Evolutionary conservation across 2,888 invertebrate genomes (phyloP), one percentile per base, ranked within the genome.

Genomic region (Parelbella ahira): DNA sequence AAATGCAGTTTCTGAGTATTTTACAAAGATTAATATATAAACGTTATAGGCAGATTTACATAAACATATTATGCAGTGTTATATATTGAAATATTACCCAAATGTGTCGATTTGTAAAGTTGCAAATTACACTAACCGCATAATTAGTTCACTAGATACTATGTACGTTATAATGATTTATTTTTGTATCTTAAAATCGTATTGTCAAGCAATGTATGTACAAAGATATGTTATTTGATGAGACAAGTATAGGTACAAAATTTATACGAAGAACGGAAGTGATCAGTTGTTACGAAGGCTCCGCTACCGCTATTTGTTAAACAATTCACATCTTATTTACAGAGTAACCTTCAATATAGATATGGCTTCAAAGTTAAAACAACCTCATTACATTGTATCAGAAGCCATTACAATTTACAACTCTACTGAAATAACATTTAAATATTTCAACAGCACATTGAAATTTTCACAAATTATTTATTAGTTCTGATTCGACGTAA

Each of bases 121-220:
- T 44, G 47, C 37, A 45, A 41, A 21, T 33, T 27, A 27, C 44
- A 36, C 46, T 53, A 49, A 51, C 41, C 47, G 43, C 42, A 32
- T 25, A 20, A 30, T 25, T 21, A 27, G 12, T 30, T 19, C 18
- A 30, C 29, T 37, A 25, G 30, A n/a, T n/a, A n/a, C n/a, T n/a
- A n/a, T 10, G 37, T 52, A 54, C 50, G 55, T 59, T 63, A 41
- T 41, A 41, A 33, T 61, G 58, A 53, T 58, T 64, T 59, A 59
- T 56, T 53, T 19, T 60, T 66, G 63, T 74, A 75, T 68, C 68
- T 77, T 79, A 77, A 70, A 68, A 65, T 72, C 56, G 84, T 86
- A 84, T 86, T 86, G 86, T 87, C 86, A 87, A 86, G 84, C 86
- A 68, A 81, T 81, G 74, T 79, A 82, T 83, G 48, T 83, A 84